These are phyloP conservation scores for Ctenoplectra terminalis DNA, from an alignment of 1,140 invertebrate genomes.

Conservation along the genomic window DNA sequence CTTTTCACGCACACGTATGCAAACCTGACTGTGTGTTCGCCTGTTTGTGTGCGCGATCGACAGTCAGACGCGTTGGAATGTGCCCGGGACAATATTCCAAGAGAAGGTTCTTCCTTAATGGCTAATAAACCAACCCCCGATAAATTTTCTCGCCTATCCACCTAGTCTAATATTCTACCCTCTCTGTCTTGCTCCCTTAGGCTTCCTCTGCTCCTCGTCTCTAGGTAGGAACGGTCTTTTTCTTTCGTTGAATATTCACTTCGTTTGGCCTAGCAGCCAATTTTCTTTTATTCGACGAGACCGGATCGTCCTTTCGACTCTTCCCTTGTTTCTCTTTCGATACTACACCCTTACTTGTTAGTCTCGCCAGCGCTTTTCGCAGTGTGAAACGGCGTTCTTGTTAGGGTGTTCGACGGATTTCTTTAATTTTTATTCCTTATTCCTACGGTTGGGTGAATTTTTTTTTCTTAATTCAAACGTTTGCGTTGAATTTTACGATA, in stretches of 20 bases:
- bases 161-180: constrained; percentile 55
- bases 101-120: constrained; percentile 56
- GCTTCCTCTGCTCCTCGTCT: too few relatives aligned
- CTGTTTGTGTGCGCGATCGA: constrained; percentile 39
- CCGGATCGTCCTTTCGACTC: constrained; percentile 3
- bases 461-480: too few relatives aligned
- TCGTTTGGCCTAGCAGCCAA: constrained; percentile 52
- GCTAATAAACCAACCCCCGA: constrained; percentile 61
- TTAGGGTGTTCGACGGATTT: not conserved
- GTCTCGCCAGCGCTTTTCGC: too few relatives aligned
- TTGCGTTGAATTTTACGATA: too few relatives aligned
- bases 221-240: not conserved
- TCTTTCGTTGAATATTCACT: constrained; percentile 48
- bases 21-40: too few relatives aligned
- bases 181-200: not conserved
- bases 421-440: too few relatives aligned
- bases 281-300: constrained; percentile 49
- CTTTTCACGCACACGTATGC: not conserved
- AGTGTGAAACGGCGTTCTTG: too few relatives aligned
- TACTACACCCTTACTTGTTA: too few relatives aligned
- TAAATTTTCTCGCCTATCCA: constrained; percentile 49
- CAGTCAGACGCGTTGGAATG: constrained; percentile 50
- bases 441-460: too few relatives aligned
- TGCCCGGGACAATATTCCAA: constrained; percentile 58
- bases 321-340: constrained; percentile 4